Evolutionary conservation across 2,797 vertebrate genomes (phyloP).

Genomic region (Tauraco hartlaubi): DNA sequence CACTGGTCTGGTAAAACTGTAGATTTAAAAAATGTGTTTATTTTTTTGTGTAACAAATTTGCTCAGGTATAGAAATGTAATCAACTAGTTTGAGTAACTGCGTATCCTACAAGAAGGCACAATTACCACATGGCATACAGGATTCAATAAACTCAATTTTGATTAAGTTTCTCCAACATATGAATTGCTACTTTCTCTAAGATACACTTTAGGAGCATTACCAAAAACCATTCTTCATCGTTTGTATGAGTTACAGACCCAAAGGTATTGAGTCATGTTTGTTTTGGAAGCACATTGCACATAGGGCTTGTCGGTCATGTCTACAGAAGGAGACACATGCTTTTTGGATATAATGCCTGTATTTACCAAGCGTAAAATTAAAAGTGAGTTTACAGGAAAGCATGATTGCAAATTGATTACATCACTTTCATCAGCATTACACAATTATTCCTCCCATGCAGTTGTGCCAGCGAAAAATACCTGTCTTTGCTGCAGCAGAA

Average conservation of each 20-base stretch:
- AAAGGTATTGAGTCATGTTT: constrained; percentile 61
- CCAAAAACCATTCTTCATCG: background rate
- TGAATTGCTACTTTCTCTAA: background rate
- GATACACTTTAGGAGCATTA: background rate
- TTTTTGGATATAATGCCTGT: background rate
- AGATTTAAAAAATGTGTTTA: background rate
- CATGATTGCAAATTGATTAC: constrained; percentile 10
- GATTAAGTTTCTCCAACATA: background rate
- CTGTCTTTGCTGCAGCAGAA: background rate
- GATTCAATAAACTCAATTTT: background rate
- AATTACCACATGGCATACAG: background rate
- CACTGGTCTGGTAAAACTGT: background rate
- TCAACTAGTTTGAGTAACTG: background rate
- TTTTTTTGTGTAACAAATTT: background rate
- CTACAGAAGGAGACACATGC: background rate
- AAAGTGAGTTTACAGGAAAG: constrained; percentile 42
- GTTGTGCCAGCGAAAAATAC: background rate
- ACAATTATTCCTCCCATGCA: constrained; percentile 14
- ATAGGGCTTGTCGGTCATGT: constrained; percentile 3
- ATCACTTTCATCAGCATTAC: constrained; percentile 17
- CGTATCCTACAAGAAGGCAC: background rate
- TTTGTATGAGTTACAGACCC: background rate
- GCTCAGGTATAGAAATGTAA: background rate
- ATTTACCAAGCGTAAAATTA: background rate
- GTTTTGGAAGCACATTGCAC: constrained; percentile 14